Percentiles rank a stretch among this genome's conserved stretches.
phyloP scores from a whole-genome alignment of 2,888 invertebrate genomes.

The Watsonalla cultraria region DNA sequence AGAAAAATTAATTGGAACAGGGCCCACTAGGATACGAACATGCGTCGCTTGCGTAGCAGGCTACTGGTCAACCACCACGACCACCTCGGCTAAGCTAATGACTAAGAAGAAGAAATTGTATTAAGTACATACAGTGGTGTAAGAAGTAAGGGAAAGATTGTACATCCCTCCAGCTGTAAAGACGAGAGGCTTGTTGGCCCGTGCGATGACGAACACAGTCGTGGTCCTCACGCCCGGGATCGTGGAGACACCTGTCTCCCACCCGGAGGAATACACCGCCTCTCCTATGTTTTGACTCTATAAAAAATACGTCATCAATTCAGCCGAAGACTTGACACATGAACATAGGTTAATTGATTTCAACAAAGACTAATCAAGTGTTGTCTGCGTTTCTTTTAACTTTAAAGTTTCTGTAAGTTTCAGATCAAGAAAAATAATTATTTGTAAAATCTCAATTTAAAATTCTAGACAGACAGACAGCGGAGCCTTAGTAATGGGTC shows the following conservation, averaged over 20 bases:
- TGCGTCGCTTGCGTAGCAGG: too few species aligned
- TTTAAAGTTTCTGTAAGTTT: too few species aligned
- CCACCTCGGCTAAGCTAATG: too few species aligned
- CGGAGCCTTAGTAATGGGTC: too few species aligned
- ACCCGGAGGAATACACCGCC: constrained; percentile 54
- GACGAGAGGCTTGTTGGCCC: constrained; percentile 51
- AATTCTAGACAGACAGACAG: too few species aligned
- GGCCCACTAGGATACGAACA: too few species aligned
- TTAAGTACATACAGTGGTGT: constrained; percentile 40
- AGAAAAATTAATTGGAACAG: too few species aligned
- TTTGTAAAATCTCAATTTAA: too few species aligned
- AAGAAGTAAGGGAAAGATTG: constrained; percentile 52
- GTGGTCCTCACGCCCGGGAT: constrained; percentile 45
- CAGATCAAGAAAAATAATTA: too few species aligned
- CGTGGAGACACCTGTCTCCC: constrained; percentile 49
- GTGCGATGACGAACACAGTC: constrained; percentile 42
- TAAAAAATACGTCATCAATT: constrained; percentile 7
- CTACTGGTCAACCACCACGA: too few species aligned
- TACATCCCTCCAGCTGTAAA: constrained; percentile 65
- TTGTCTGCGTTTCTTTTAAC: too few species aligned
- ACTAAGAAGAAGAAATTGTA: not conserved
- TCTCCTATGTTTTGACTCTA: constrained; percentile 50
- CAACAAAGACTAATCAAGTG: not conserved
- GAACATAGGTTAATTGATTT: not conserved
- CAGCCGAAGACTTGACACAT: too few species aligned